A percentile compares a stretch with the other conserved stretches of the same genome.
phyloP scores from a whole-genome alignment of 2,888 invertebrate genomes.

The Xestia sexstrigata region DNA sequence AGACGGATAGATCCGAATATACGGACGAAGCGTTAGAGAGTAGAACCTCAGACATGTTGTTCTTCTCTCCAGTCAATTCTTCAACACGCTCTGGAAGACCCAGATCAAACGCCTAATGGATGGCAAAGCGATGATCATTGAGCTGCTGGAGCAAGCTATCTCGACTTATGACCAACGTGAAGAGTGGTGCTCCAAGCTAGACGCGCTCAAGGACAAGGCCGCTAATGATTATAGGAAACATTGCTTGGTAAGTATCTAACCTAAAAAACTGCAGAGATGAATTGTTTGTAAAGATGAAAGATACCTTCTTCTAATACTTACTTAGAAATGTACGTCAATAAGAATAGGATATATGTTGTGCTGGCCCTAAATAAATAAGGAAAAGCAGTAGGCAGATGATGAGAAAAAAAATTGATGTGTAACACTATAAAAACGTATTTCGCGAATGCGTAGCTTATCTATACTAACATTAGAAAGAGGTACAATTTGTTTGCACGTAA shows the following conservation, averaged over 20 bases:
- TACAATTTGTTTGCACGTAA: too few species aligned
- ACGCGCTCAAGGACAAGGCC: slow-evolving; percentile 94
- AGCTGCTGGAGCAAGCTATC: slow-evolving; percentile 96
- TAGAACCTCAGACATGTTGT: not conserved
- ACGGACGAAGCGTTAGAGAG: too few species aligned
- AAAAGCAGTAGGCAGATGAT: not conserved
- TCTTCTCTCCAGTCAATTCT: slow-evolving; percentile 91
- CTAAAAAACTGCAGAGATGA: not conserved
- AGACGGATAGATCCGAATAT: too few species aligned
- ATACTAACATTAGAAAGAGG: too few species aligned
- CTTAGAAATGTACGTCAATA: not conserved
- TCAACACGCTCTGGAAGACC: slow-evolving; percentile 95
- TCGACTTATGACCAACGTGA: slow-evolving; percentile 97
- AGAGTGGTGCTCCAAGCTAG: slow-evolving; percentile 95
- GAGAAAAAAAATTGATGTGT: not conserved
- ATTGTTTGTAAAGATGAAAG: not conserved
- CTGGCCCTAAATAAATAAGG: not conserved
- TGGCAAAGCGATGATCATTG: slow-evolving; percentile 95
- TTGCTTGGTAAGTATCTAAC: slow-evolving; percentile 78
- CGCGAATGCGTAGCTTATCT: not conserved
- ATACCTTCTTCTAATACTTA: not conserved
- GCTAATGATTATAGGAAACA: slow-evolving; percentile 87
- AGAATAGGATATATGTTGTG: not conserved
- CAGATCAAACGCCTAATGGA: slow-evolving; percentile 94
- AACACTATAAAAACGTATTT: not conserved